Base-by-base conservation (phyloP, 2,797 vertebrate genomes). In the Sebastes flavidus region DNA sequence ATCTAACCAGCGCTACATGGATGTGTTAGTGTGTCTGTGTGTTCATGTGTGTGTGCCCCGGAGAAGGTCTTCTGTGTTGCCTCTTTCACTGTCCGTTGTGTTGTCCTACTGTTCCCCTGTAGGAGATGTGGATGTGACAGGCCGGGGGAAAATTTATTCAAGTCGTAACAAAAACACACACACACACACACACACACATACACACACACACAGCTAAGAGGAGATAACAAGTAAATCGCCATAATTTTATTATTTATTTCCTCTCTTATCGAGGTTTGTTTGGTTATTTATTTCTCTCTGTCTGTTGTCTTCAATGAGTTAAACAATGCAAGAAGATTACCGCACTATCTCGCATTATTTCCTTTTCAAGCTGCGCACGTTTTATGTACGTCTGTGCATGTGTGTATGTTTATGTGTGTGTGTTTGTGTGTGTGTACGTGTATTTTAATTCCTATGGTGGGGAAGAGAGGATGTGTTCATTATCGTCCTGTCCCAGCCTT, bases 381-480 rank as follows among this genome's bases (percentile, higher is more conserved):
- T 91, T 91, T 71, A 88, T 88, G 88, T 91, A 68, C 22, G 81
- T 79, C 61, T 77, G 65, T 65, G 76, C 59, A 14, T 77, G 58
- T 62, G 42, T 68, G 60, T 72, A 34, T 34, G 32, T 70, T 49
- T 67, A 34, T 3, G 62, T 54, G 68, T 54, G 68, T 70, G 69
- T 42, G 72, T 82, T 74, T 27, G n/a, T 60, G 34, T 63, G 32
- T 74, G 36, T 77, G 72, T 82, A 32, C 80, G 20, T 68, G 54
- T 83, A 65, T 92, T 89, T 92, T 89, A 91, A 95, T 96, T 94
- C 95, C 92, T 94, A 91, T 91, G 90, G 88, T 93, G 84, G 90
- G 93, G 94, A 93, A 94, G 86, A 84, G 93, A 95, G 96, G 95
- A 96, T 96, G 96, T 97, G 95, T 96, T 96, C 92, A 96, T 96